A percentile compares a stretch with the other conserved stretches of the same genome.
phyloP scores from a whole-genome alignment of 2,113 vertebrate species.

The Mola mola region DNA sequence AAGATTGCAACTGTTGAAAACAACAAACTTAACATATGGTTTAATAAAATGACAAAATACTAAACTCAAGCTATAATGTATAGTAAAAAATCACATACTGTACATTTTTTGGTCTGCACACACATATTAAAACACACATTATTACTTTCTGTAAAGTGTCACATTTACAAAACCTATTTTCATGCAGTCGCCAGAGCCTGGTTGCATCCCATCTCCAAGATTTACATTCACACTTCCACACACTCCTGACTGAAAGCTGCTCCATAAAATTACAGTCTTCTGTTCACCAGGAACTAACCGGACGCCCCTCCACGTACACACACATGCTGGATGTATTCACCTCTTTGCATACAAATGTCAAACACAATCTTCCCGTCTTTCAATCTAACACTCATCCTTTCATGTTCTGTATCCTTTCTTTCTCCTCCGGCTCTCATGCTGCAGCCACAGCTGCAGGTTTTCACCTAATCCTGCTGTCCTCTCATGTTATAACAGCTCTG shows the following conservation, averaged over 20 bases:
- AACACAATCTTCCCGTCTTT: conserved; percentile 39
- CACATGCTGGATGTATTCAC: not conserved
- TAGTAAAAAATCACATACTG: too few species aligned
- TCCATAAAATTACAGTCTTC: conserved; percentile 46
- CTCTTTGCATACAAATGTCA: conserved; percentile 31
- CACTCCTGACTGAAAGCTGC: conserved; percentile 30
- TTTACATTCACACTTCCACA: conserved; percentile 33
- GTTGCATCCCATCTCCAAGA: not conserved
- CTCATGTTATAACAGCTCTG: conserved; percentile 74
- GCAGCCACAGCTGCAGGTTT: conserved; percentile 64
- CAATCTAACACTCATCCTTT: conserved; percentile 46
- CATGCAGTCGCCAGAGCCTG: conserved; percentile 18
- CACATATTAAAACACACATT: not conserved
- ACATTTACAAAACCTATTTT: conserved; percentile 25
- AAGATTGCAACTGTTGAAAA: not conserved
- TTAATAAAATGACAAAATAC: too few species aligned
- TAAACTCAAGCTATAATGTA: too few species aligned
- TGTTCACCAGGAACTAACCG: conserved; percentile 15
- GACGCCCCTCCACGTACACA: not conserved
- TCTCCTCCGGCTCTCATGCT: conserved; percentile 12
- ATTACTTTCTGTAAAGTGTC: conserved; percentile 6
- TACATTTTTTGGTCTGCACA: not conserved
- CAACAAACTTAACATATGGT: too few species aligned
- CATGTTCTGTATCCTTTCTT: conserved; percentile 41
- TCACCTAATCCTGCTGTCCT: conserved; percentile 72